These are phyloP conservation scores for Anguilla megastoma DNA, from an alignment of 2,797 vertebrate species.

Conservation along the genomic window DNA sequence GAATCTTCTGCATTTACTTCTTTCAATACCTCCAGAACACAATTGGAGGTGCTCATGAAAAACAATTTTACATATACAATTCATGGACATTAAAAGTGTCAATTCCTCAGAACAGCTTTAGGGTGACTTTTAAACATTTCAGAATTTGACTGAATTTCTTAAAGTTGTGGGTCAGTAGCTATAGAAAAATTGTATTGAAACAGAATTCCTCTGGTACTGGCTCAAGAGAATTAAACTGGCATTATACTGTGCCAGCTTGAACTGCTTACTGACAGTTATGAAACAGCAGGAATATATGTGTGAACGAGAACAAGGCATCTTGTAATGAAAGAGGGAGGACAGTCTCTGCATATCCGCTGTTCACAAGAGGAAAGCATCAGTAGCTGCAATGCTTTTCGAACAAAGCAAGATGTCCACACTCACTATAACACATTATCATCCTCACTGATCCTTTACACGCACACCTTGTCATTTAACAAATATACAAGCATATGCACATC, in stretches of 20 bases:
- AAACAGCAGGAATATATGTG: neutral
- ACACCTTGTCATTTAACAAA: neutral
- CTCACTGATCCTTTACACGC: neutral
- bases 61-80: neutral
- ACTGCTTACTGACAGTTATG: neutral
- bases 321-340: neutral
- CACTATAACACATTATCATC: neutral
- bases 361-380: slow-evolving; percentile 13
- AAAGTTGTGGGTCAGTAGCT: neutral
- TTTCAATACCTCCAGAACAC: neutral
- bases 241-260: neutral
- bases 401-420: slow-evolving; percentile 6
- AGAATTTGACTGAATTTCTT: neutral
- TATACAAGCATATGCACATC: neutral
- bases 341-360: neutral
- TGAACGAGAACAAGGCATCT: neutral
- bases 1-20: neutral
- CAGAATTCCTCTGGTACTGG: neutral
- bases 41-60: neutral
- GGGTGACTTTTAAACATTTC: neutral
- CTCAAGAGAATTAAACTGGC: neutral
- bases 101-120: neutral
- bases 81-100: neutral
- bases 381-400: slow-evolving; percentile 4
- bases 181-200: neutral